phyloP scores from a whole-genome alignment of 2,113 vertebrate genomes.

The Petrocephalus microphthalmus region DNA sequence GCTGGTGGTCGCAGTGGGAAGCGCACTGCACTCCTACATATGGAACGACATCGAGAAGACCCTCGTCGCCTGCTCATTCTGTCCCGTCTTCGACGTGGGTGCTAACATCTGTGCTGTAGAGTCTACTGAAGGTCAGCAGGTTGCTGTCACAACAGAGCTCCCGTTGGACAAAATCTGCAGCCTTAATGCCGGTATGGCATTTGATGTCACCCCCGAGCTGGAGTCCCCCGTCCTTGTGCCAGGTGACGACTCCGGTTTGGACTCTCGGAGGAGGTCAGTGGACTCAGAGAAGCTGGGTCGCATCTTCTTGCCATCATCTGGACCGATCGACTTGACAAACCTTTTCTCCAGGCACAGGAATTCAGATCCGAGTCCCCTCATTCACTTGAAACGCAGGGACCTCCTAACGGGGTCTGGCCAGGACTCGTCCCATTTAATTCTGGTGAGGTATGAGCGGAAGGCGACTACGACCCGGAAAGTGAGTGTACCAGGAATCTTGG shows the following conservation, averaged over 20 bases:
- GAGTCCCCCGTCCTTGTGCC: conserved; percentile 40
- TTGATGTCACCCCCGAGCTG: conserved; percentile 56
- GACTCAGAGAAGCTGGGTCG: conserved; percentile 59
- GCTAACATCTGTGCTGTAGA: conserved; percentile 74
- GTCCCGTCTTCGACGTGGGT: conserved; percentile 77
- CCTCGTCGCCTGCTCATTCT: conserved; percentile 69
- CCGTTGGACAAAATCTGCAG: conserved; percentile 85
- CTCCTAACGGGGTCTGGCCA: conserved; percentile 74
- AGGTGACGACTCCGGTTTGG: conserved; percentile 52
- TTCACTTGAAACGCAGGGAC: conserved; percentile 72
- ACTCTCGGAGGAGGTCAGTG: conserved; percentile 52
- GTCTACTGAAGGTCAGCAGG: conserved; percentile 66
- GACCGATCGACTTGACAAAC: conserved; percentile 77
- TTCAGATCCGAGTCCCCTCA: conserved; percentile 69
- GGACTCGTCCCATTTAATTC: conserved; percentile 83
- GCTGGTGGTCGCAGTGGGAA: conserved; percentile 81
- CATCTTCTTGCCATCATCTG: conserved; percentile 52
- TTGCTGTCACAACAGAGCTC: conserved; percentile 82
- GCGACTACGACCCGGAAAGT: conserved; percentile 77
- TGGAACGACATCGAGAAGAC: conserved; percentile 83
- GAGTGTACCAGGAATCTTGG: conserved; percentile 84
- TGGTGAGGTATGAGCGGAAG: conserved; percentile 82
- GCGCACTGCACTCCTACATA: conserved; percentile 78
- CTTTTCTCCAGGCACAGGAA: conserved; percentile 61
- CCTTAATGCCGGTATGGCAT: conserved; percentile 69